Conservation (phyloP, 2,113 vertebrate genomes). For the Grammomys dolichurus region DNA sequence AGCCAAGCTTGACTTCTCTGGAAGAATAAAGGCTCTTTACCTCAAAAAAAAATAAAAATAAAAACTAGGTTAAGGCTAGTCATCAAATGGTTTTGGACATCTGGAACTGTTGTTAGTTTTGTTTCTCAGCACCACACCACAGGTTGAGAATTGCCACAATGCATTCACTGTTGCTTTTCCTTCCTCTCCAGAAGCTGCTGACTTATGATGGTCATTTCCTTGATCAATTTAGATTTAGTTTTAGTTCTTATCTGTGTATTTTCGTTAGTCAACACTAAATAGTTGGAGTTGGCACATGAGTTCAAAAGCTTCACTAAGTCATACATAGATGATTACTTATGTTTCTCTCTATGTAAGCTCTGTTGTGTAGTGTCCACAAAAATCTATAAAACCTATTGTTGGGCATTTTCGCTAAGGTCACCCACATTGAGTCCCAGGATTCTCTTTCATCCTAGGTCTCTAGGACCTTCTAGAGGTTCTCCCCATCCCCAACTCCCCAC, state of each 20-base stretch:
- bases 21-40: too few species aligned
- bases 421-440: too few species aligned
- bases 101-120: conserved; percentile 9
- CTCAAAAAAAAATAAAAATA: too few species aligned
- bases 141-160: not conserved
- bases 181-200: not conserved
- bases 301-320: conserved; percentile 5
- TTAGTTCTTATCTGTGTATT: not conserved
- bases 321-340: not conserved
- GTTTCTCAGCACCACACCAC: not conserved
- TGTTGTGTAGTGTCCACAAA: conserved; percentile 4
- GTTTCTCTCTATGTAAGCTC: conserved; percentile 22
- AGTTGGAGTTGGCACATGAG: not conserved
- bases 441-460: too few species aligned
- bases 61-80: not conserved
- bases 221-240: not conserved
- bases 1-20: too few species aligned
- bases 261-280: not conserved
- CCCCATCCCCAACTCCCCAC: too few species aligned
- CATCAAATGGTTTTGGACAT: not conserved
- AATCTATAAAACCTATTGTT: not conserved
- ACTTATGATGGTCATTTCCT: not conserved
- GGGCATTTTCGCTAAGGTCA: too few species aligned
- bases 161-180: not conserved
- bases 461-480: too few species aligned